Conservation (phyloP, 2,797 vertebrate genomes). For the Heterohyrax brucei region DNA sequence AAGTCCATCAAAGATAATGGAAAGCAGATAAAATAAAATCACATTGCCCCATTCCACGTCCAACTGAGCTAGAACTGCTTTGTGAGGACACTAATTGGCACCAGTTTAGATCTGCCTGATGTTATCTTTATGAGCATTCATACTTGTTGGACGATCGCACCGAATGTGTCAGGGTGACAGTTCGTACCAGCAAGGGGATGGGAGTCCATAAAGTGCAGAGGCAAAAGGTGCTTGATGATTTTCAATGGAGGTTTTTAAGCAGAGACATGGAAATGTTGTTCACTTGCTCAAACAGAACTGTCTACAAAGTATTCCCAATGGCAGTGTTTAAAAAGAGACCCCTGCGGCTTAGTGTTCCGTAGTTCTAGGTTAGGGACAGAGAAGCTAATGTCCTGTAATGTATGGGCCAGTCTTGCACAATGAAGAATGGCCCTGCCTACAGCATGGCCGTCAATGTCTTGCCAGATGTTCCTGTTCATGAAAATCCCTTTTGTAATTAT, state of each 20-base stretch:
- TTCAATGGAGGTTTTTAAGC: conserved; percentile 51
- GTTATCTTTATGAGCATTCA: conserved; percentile 71
- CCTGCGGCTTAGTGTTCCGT: background rate
- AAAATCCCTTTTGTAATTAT: background rate
- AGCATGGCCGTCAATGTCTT: background rate
- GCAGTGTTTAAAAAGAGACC: conserved; percentile 60
- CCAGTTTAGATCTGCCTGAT: conserved; percentile 66
- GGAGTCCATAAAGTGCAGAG: conserved; percentile 6
- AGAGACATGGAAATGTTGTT: conserved; percentile 52
- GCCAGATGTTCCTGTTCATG: background rate
- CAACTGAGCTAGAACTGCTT: conserved; percentile 63
- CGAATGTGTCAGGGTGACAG: background rate
- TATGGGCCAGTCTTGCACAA: background rate
- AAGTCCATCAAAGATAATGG: conserved; percentile 87
- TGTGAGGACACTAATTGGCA: conserved; percentile 66
- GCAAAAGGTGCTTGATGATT: conserved; percentile 61
- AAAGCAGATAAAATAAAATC: conserved; percentile 86
- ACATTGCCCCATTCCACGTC: conserved; percentile 10
- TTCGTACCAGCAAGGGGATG: background rate
- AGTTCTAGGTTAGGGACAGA: background rate
- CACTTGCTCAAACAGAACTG: conserved; percentile 72
- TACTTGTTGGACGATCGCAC: background rate
- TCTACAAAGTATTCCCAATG: conserved; percentile 49
- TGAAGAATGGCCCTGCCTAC: background rate
- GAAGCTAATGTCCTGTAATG: background rate